Evolutionary conservation across 2,797 vertebrate genomes (phyloP).

Genomic region (Lacerta agilis): DNA sequence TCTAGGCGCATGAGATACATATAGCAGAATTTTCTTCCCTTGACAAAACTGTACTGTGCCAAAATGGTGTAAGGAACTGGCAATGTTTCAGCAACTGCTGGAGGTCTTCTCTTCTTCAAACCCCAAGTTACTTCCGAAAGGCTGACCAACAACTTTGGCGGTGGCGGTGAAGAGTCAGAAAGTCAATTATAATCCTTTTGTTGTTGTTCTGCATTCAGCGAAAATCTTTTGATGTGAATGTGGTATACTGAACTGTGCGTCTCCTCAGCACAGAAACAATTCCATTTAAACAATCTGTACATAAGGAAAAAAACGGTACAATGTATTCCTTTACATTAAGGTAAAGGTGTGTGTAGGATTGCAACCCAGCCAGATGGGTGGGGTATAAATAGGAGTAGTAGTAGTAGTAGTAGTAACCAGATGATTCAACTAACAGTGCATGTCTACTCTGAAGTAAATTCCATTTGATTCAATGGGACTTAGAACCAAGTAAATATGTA

Average conservation of each 20-base stretch:
- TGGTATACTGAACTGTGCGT: background rate
- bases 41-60: background rate
- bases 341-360: background rate
- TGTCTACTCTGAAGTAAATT: background rate
- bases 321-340: background rate
- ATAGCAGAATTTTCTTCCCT: slow-evolving; percentile 8
- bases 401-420: no score
- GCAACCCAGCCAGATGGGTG: no score
- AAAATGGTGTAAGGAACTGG: slow-evolving; percentile 12
- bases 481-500: background rate
- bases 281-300: background rate
- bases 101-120: slow-evolving; percentile 17
- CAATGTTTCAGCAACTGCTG: slow-evolving; percentile 9
- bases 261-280: background rate
- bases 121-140: slow-evolving; percentile 19
- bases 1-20: background rate
- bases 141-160: background rate
- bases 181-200: background rate
- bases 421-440: background rate
- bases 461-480: background rate
- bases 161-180: background rate
- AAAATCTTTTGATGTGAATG: background rate
- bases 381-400: no score
- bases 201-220: background rate
- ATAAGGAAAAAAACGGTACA: background rate